A percentile compares a stretch with the other conserved stretches of the same genome.
Conservation (phyloP, 2,113 vertebrate species). For the Peromyscus californicus region DNA sequence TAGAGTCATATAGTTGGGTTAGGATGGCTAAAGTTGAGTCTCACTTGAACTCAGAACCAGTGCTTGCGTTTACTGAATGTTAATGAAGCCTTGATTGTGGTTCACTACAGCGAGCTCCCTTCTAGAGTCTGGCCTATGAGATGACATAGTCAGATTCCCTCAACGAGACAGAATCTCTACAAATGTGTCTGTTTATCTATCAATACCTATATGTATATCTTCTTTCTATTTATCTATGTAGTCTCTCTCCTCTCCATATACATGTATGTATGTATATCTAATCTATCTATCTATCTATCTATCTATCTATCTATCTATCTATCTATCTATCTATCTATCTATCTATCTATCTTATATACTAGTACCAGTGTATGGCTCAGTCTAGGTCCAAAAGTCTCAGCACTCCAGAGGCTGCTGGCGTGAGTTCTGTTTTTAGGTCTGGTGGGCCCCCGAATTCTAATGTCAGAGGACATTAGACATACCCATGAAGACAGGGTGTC, state of each 20-base stretch:
- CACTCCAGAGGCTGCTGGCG: background rate
- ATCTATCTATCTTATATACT: background rate
- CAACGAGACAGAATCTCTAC: background rate
- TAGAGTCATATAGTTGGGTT: background rate
- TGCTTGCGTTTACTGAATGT: background rate
- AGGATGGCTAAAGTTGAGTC: background rate
- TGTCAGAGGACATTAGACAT: background rate
- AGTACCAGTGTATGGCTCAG: background rate
- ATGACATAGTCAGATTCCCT: background rate
- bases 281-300: too few relatives aligned
- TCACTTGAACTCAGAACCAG: background rate
- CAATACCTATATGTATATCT: background rate
- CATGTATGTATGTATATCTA: too few relatives aligned
- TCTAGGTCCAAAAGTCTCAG: background rate
- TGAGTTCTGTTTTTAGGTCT: background rate
- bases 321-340: background rate
- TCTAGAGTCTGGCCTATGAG: background rate
- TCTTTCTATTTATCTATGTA: background rate
- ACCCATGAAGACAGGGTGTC: background rate
- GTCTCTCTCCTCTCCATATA: background rate
- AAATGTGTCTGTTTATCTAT: background rate
- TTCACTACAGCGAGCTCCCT: too few relatives aligned
- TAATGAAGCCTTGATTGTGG: background rate
- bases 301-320: too few relatives aligned
- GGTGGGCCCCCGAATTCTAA: background rate